Conservation (phyloP, 2,888 invertebrate genomes). For the Bellardia bayeri region DNA sequence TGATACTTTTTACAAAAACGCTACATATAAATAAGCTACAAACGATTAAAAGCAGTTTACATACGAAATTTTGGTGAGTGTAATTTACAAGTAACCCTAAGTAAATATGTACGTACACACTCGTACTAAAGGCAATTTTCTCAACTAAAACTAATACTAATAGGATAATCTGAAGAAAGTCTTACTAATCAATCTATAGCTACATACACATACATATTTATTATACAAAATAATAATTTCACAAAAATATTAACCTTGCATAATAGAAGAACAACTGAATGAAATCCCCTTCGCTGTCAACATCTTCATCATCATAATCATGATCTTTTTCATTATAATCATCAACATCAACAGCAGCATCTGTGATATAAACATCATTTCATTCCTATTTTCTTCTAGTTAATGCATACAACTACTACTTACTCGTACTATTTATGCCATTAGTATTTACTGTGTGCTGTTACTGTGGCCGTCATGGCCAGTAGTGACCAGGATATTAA, state of each 20-base stretch:
- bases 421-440: not conserved
- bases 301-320: not conserved
- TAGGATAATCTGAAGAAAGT: too few relatives aligned
- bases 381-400: not conserved
- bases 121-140: too few relatives aligned
- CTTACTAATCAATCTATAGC: too few relatives aligned
- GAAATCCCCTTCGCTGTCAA: conserved; percentile 2
- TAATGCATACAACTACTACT: not conserved
- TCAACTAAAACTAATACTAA: not conserved
- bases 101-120: too few relatives aligned
- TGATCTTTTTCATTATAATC: conserved; percentile 3
- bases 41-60: too few relatives aligned
- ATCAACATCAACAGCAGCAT: conserved; percentile 15
- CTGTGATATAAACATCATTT: not conserved
- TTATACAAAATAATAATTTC: not conserved
- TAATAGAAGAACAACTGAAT: conserved; percentile 14
- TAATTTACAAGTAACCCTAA: too few relatives aligned
- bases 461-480: conserved; percentile 3
- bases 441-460: not conserved
- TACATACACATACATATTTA: not conserved
- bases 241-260: conserved; percentile 9
- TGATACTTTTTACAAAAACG: too few relatives aligned
- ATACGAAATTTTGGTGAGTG: too few relatives aligned
- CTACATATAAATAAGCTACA: too few relatives aligned
- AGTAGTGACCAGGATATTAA: conserved; percentile 22